phyloP scores from a whole-genome alignment of 2,113 vertebrate genomes.

The Serilophus lunatus region DNA sequence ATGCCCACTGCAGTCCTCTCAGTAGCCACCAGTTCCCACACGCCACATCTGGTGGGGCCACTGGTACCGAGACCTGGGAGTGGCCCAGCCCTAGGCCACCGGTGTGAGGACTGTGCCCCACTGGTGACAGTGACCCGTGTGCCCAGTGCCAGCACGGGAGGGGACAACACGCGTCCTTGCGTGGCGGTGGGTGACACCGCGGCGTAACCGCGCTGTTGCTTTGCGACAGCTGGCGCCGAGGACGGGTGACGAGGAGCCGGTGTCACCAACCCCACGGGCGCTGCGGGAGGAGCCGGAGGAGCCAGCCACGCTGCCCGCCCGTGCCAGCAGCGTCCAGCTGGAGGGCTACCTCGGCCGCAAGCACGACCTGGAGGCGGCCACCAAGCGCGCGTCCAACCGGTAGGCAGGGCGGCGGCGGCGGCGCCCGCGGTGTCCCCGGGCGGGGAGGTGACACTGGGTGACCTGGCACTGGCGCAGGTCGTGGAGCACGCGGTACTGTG shows the following conservation, averaged over 20 bases:
- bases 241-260: neutral
- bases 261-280: neutral
- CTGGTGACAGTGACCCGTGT: fast-evolving
- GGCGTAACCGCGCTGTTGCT: neutral
- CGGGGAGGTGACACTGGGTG: neutral
- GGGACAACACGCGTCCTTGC: fast-evolving
- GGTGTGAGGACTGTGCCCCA: neutral
- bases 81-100: neutral
- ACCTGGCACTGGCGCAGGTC: conserved; percentile 72
- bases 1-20: neutral
- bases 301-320: conserved; percentile 68
- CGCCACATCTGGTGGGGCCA: fast-evolving
- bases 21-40: neutral
- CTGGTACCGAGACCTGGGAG: fast-evolving
- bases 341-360: conserved; percentile 90
- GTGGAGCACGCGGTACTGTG: conserved; percentile 93
- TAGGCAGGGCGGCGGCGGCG: neutral
- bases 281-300: conserved; percentile 67
- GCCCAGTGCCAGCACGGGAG: fast-evolving
- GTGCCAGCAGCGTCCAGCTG: conserved; percentile 71
- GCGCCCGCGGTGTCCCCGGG: neutral
- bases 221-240: neutral
- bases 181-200: neutral
- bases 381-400: conserved; percentile 92
- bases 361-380: conserved; percentile 87